A percentile compares a stretch with the other conserved stretches of the same genome.
Evolutionary conservation across 1,140 invertebrate species (phyloP).

Genomic region (Zaprionus ghesquierei): DNA sequence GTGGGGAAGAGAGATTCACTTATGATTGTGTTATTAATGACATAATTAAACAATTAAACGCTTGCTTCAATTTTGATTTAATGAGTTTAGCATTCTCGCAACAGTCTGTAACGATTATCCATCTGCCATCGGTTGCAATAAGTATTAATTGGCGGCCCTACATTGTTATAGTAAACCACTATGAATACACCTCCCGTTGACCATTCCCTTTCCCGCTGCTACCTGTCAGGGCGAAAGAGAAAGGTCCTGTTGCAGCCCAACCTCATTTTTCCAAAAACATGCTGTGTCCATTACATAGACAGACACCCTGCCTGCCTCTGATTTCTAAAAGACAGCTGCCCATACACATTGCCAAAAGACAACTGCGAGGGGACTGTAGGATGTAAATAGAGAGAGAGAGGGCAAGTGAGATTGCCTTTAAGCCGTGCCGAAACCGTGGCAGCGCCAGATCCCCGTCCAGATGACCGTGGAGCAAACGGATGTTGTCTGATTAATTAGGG

Average conservation of each 20-base stretch:
- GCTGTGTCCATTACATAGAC: background rate
- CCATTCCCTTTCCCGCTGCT: background rate
- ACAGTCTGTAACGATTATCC: too few species aligned
- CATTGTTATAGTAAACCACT: too few species aligned
- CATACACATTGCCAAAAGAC: constrained; percentile 1
- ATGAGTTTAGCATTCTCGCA: constrained; percentile 1
- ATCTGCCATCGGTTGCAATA: background rate
- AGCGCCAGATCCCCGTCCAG: constrained; percentile 4
- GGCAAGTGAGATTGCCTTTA: constrained; percentile 1
- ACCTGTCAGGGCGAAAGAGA: background rate
- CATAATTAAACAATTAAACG: constrained; percentile 73
- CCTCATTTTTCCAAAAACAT: background rate
- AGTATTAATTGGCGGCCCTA: background rate
- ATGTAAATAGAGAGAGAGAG: background rate
- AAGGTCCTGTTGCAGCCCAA: background rate
- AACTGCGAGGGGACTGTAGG: background rate
- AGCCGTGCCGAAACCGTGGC: background rate
- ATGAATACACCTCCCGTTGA: background rate
- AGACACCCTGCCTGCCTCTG: background rate
- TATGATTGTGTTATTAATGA: constrained; percentile 67
- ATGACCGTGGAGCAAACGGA: constrained; percentile 11
- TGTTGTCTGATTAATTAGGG: constrained; percentile 72
- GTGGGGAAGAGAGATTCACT: constrained; percentile 14
- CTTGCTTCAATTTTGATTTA: constrained; percentile 44
- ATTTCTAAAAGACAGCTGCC: constrained; percentile 15